These are phyloP conservation scores for Acanthiza pusilla DNA, from an alignment of 2,797 vertebrate genomes.

Conservation along the genomic window DNA sequence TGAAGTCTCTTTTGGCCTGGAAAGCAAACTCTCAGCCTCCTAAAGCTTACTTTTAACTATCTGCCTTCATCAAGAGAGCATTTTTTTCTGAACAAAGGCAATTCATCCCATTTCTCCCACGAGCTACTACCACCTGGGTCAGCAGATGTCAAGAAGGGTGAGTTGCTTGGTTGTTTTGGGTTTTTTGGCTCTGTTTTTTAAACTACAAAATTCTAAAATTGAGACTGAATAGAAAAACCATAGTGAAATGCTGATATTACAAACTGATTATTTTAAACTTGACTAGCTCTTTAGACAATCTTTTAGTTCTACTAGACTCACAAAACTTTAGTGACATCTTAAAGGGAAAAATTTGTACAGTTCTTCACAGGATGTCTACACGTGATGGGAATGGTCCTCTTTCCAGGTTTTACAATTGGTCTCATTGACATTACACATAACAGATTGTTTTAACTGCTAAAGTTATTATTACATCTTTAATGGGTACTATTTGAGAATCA, in stretches of 20 bases:
- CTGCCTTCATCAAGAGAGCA: neutral
- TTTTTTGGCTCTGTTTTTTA: neutral
- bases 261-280: neutral
- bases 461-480: neutral
- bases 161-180: neutral
- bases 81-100: neutral
- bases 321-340: neutral
- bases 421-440: neutral
- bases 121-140: neutral
- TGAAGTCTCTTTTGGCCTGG: neutral
- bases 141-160: neutral
- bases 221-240: neutral
- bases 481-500: neutral
- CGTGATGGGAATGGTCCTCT: neutral
- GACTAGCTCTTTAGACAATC: neutral
- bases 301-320: neutral
- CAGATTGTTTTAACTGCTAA: neutral
- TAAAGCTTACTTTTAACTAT: neutral
- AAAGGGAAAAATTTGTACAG: neutral
- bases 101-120: neutral
- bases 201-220: neutral
- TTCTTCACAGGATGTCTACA: neutral
- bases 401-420: neutral
- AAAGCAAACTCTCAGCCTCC: neutral
- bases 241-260: neutral